These are phyloP conservation scores for Danaus melanippus DNA, from an alignment of 1,140 invertebrate species.

Conservation along the genomic window DNA sequence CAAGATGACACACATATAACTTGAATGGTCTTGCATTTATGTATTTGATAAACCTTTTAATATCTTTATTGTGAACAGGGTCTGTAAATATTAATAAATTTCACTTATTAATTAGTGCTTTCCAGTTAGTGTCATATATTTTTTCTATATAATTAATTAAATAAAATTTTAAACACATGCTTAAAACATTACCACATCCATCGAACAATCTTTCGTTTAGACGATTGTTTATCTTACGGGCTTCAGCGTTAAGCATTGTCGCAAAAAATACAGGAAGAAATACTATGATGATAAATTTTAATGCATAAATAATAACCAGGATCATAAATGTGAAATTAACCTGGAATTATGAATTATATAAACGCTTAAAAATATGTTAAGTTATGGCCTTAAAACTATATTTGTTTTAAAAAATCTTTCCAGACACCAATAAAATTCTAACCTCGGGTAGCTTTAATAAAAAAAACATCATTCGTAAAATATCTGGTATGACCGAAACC, in stretches of 20 bases:
- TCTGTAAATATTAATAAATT: conserved; percentile 4
- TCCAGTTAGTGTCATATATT: too few relatives aligned
- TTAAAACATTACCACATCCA: background rate
- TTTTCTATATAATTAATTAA: background rate
- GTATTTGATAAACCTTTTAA: conserved; percentile 9
- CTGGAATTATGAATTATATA: background rate
- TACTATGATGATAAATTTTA: background rate
- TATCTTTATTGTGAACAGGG: background rate
- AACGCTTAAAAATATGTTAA: too few relatives aligned
- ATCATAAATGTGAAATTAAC: background rate
- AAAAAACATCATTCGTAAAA: background rate
- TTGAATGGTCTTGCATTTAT: conserved; percentile 14
- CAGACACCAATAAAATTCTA: conserved; percentile 4
- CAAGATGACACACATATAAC: conserved; percentile 13
- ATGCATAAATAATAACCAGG: background rate
- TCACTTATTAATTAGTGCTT: background rate
- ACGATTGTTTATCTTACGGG: conserved; percentile 3
- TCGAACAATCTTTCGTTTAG: conserved; percentile 3
- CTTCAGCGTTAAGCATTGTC: background rate
- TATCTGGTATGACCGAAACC: conserved; percentile 1
- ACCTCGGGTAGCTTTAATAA: background rate
- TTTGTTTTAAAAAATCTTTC: too few relatives aligned
- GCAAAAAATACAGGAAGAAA: conserved; percentile 5
- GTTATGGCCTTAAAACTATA: too few relatives aligned
- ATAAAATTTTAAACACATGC: background rate